Evolutionary conservation across 1,140 invertebrate species (phyloP), one percentile per base, ranked within the genome.

Genomic region (Panonychus citri): DNA sequence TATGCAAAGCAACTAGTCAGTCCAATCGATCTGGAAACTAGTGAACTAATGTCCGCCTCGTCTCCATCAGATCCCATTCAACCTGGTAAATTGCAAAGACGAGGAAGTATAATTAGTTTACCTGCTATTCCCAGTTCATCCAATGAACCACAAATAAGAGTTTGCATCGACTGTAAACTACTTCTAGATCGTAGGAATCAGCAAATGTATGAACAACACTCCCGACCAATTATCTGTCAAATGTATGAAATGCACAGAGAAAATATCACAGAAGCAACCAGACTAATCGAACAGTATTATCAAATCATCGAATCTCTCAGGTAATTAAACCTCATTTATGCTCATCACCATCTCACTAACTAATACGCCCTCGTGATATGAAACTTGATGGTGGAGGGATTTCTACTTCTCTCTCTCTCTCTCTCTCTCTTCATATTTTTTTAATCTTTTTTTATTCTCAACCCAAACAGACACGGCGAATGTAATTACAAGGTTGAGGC

Each of bases 161-260:
- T 86, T 17, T 95, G 89, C 67, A 73, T 76, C 27, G 81, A 86
- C 63, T 94, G 89, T 66, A 79, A 82, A 42, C 62, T 65, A 64
- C 73, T 91, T 27, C 72, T 95, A n/a, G 82, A 89, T 61, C 70
- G 78, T n/a, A 69, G 86, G 50, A 80, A 85, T 66, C 77, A 79
- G 63, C 76, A 84, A 61, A 81, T 88, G 64, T 81, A 86, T 58
- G 79, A 80, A 57, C 75, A 81, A 61, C 82, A 80, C 59, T 75
- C 76, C 26, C 83, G 83, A 64, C 83, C 88, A 3, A 71, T 78
- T 2, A 75, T 93, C 34, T 76, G 81, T 37, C 77, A 85, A 53
- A 75, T 87, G 30, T 94, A 95, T 72, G 81, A 85, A 50, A 77
- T 82, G 63, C 76, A 90, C 67, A 73, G 77, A 57, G 73, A 75